phyloP scores from a whole-genome alignment of 2,888 invertebrate species.

The Erebia epiphron region DNA sequence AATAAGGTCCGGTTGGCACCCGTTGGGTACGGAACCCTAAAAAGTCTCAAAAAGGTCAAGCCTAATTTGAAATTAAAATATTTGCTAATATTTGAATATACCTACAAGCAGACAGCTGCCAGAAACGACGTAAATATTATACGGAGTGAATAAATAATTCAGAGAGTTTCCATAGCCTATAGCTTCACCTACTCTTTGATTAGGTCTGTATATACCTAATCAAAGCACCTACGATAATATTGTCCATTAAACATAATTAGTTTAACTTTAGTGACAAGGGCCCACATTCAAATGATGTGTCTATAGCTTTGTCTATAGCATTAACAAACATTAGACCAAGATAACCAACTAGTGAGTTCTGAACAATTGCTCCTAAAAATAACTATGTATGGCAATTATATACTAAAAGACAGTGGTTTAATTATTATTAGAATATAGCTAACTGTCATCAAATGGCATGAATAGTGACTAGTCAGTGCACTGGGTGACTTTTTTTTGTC shows the following conservation, averaged over 20 bases:
- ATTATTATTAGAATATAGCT: too few species aligned
- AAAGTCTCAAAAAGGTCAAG: neutral
- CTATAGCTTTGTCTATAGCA: neutral
- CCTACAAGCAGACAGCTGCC: conserved; percentile 7
- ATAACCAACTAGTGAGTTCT: neutral
- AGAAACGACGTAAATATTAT: conserved; percentile 15
- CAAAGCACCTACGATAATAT: neutral
- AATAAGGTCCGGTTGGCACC: too few species aligned
- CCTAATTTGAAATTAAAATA: neutral
- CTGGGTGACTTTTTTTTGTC: too few species aligned
- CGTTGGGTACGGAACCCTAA: too few species aligned
- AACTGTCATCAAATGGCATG: too few species aligned
- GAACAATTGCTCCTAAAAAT: too few species aligned
- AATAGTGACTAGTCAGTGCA: too few species aligned
- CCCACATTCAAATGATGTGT: neutral
- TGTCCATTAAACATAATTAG: neutral
- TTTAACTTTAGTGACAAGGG: neutral
- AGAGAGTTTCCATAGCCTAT: conserved; percentile 3
- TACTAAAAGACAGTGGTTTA: too few species aligned
- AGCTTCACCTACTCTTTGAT: neutral
- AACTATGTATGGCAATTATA: too few species aligned
- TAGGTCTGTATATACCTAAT: too few species aligned
- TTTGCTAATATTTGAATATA: neutral
- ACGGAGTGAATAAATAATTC: conserved; percentile 20
- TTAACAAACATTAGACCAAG: too few species aligned